Evolutionary conservation across 2,888 invertebrate genomes (phyloP).

Genomic region (Gortyna flavago): DNA sequence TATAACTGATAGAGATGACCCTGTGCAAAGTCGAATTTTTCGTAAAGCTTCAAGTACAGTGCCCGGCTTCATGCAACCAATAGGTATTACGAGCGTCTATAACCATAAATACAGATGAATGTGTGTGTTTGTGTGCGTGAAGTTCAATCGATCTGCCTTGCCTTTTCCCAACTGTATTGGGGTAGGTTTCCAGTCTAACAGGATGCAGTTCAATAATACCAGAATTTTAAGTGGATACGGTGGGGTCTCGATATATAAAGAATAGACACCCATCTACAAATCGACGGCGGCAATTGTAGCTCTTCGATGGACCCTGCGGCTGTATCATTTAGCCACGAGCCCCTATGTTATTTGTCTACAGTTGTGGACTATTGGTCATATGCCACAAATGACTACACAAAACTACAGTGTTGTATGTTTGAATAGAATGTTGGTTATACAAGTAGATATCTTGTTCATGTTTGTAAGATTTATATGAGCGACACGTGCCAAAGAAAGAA

Average conservation of each 20-base stretch:
- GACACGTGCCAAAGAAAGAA: slow-evolving; percentile 17
- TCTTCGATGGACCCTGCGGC: too few species aligned
- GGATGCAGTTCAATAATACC: too few species aligned
- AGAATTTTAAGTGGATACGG: too few species aligned
- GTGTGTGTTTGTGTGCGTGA: too few species aligned
- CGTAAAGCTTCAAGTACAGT: background rate
- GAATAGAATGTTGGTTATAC: background rate
- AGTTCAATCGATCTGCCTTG: too few species aligned
- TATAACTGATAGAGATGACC: background rate
- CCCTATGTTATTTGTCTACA: background rate
- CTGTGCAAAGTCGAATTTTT: background rate
- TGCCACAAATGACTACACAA: slow-evolving; percentile 14
- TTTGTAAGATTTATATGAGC: slow-evolving; percentile 4
- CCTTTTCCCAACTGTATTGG: too few species aligned
- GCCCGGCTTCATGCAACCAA: background rate
- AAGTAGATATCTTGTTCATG: background rate
- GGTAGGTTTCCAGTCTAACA: too few species aligned
- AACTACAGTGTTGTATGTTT: background rate
- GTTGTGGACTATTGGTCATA: background rate
- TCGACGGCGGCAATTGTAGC: too few species aligned
- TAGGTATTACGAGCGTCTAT: background rate
- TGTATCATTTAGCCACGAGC: too few species aligned
- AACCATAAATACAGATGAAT: too few species aligned
- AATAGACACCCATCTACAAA: background rate
- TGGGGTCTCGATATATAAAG: background rate